Evolutionary conservation across 2,888 invertebrate genomes (phyloP), one percentile per base, ranked within the genome.

Genomic region (Trimorus sp.): DNA sequence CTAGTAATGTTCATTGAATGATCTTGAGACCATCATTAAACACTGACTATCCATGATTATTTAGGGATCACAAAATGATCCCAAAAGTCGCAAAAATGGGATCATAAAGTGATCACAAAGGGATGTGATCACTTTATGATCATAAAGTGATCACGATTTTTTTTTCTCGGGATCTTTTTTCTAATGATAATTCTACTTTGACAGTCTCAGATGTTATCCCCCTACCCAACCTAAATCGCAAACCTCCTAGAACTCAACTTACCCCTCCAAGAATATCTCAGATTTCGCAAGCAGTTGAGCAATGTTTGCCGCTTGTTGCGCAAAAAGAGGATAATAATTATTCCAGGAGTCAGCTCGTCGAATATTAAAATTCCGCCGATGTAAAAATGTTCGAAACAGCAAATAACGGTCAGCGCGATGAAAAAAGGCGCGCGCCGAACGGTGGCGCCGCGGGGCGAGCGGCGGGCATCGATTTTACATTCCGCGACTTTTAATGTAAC

Each of bases 401-500:
- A 69, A 75, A 80, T 80, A 71, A 75, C 54, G 75, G 70, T 75
- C 70, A 75, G 49, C 70, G 62, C 66, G 26, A 26, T 49, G 45
- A 69, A 68, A 76, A 69, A 26, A 26, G 26, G 26, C 26, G 26
- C 26, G 26, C 26, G 26, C 26, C 26, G 26, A 26, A 26, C 4
- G 1, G 26, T 26, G 26, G 26, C 1, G 26, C 26, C n/a, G 26
- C 26, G 26, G 1, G 26, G 65, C 58, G 58, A 77, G 63, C 77
- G 4, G 26, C 77, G 60, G 16, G 53, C 68, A 81, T 81, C 71
- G 73, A 81, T 77, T 74, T 82, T 78, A 78, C 77, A 82, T 82
- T 74, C 77, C 51, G 65, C 82, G 74, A 69, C 78, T 82, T 82
- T 82, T 82, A 77, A 82, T 82, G 82, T 70, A 71, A 82, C 78